Conservation (phyloP, 2,113 vertebrate genomes). For the Clupea harengus region DNA sequence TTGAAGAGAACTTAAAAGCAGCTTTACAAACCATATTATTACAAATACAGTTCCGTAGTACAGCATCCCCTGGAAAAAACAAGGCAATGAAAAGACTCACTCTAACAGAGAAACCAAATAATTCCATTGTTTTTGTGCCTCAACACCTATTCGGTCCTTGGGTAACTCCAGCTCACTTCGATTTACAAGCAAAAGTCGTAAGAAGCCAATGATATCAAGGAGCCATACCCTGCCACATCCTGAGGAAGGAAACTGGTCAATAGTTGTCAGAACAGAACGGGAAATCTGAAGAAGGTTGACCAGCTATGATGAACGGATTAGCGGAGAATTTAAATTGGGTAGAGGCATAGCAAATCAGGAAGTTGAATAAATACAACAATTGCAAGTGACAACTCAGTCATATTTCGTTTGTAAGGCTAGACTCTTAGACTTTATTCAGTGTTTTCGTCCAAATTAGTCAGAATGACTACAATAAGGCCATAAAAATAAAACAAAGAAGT, state of each 20-base stretch:
- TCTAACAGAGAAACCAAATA: background rate
- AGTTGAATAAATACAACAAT: no score
- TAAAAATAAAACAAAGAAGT: no score
- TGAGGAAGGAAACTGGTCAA: background rate
- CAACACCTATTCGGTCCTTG: background rate
- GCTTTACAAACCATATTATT: background rate
- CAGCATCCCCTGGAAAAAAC: background rate
- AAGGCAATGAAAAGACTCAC: background rate
- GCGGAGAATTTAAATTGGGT: no score
- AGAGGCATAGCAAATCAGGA: no score
- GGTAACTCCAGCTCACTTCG: no score
- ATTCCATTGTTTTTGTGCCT: background rate
- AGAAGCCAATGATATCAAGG: no score
- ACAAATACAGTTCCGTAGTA: background rate
- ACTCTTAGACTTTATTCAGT: background rate
- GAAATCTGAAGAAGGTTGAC: background rate
- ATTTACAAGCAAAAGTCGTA: no score
- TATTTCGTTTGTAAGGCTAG: background rate
- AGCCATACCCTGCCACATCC: conserved; percentile 34
- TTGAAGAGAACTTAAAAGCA: background rate
- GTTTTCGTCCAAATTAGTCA: background rate
- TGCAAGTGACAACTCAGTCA: no score
- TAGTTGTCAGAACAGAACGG: background rate
- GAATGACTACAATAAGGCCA: no score
- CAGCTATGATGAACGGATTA: background rate